These are phyloP conservation scores for Ginglymostoma cirratum DNA, from an alignment of 2,113 vertebrate species.

Conservation along the genomic window DNA sequence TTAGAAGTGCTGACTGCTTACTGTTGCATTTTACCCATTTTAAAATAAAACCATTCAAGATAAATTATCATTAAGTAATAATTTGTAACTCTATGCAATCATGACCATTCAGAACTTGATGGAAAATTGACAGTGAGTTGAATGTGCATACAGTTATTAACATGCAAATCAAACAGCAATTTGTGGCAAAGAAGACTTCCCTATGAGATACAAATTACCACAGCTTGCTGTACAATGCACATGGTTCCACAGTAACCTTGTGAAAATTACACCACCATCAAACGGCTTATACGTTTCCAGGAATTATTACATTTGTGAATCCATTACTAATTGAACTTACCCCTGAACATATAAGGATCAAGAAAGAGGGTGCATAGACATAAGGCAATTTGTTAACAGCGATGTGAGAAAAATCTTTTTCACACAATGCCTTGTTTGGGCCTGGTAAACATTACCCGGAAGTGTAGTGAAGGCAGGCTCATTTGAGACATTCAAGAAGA, in stretches of 20 bases:
- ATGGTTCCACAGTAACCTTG: not conserved
- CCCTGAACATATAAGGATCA: not conserved
- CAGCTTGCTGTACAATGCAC: too few species aligned
- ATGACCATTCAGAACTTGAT: not conserved
- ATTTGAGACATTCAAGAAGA: too few species aligned
- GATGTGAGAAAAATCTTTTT: too few species aligned
- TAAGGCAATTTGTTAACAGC: too few species aligned
- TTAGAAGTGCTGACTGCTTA: not conserved
- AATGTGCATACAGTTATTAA: not conserved
- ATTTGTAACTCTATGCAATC: not conserved
- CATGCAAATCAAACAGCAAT: not conserved
- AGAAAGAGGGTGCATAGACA: too few species aligned
- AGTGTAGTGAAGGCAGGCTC: too few species aligned
- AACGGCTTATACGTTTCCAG: not conserved
- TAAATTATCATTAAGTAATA: not conserved
- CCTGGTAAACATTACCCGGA: too few species aligned
- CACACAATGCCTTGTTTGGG: too few species aligned
- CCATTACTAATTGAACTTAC: not conserved
- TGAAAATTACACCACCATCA: not conserved
- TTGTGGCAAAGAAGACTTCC: not conserved
- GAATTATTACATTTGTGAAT: not conserved
- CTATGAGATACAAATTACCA: too few species aligned
- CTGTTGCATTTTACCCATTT: not conserved
- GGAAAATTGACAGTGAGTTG: not conserved
- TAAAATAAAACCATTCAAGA: not conserved